A percentile compares a stretch with the other conserved stretches of the same genome.
phyloP scores from a whole-genome alignment of 2,113 vertebrate genomes.

The Gambusia affinis region DNA sequence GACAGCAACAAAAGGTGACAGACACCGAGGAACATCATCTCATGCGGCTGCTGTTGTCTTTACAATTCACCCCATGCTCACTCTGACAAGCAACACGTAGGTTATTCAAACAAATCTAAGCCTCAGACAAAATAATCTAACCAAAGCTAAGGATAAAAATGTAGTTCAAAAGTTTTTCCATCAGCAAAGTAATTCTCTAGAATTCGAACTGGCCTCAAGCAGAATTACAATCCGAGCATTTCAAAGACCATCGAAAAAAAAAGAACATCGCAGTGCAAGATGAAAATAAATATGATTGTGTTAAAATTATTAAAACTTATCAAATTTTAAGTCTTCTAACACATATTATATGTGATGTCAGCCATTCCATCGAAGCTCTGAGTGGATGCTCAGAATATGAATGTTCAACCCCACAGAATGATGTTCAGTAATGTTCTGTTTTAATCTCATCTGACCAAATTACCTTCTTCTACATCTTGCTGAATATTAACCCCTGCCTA shows the following conservation, averaged over 20 bases:
- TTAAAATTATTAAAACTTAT: not conserved
- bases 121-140: not conserved
- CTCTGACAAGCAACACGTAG: constrained; percentile 18
- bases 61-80: constrained; percentile 25
- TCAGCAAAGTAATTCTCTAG: not conserved
- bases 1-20: constrained; percentile 40
- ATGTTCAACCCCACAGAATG: too few species aligned
- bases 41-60: constrained; percentile 43
- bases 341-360: too few species aligned
- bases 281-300: not conserved
- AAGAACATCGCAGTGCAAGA: not conserved
- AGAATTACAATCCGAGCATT: not conserved
- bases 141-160: too few species aligned
- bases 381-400: too few species aligned
- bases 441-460: too few species aligned
- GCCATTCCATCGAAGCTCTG: too few species aligned
- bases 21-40: constrained; percentile 26
- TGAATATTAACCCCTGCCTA: not conserved
- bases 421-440: too few species aligned
- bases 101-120: constrained; percentile 3
- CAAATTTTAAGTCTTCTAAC: not conserved
- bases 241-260: not conserved
- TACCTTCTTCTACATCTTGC: too few species aligned
- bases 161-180: not conserved
- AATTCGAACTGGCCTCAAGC: not conserved